Evolutionary conservation across 2,888 invertebrate genomes (phyloP), one percentile per base, ranked within the genome.

Genomic region (Acleris cristana): DNA sequence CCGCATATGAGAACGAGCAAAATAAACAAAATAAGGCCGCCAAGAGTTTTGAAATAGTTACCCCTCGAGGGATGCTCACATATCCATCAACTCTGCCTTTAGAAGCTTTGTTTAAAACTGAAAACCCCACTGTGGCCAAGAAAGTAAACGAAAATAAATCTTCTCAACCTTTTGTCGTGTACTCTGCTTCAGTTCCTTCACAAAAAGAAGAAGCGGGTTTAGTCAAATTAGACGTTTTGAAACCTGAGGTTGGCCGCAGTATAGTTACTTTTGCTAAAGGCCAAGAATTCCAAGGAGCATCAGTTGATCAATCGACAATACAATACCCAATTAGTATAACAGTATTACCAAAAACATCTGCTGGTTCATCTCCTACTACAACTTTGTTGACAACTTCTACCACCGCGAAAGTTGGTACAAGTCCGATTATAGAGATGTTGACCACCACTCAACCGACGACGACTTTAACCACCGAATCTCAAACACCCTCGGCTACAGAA

Each of bases 61-160:
- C 92, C 6, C 90, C 89, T 12, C 86, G 88, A 49, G 79, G 84
- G 2, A 82, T 85, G 78, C 72, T 80, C 1, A 89, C 85, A 10
- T 94, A 96, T 81, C 94, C 95, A 1, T 95, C 96, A 0, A 96
- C 96, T 1, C 93, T 96, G 71, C 87, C 96, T 14, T 82, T 96
- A 71, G 95, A 96, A 86, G 95, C 94, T 2, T 84, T 96, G 10
- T 96, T 96, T 75, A 94, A 94, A 79, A 93, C 93, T 65, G 88
- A 94, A 78, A 88, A 86, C 60, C 90, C 93, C 0, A 68, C 81
- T 2, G 83, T 77, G 70, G 83, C 84, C 5, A 83, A 80, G 69
- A 86, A 86, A 79, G 72, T 82, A 2, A 78, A 70, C 64, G 76
- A 80, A 45, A 77, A 78, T n/a, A 72, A 70, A 45, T 76, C 74